Percentiles rank a stretch among this genome's conserved stretches.
These are phyloP conservation scores for Lepidotrigona ventralis DNA, from an alignment of 1,140 invertebrate genomes.

Conservation along the genomic window DNA sequence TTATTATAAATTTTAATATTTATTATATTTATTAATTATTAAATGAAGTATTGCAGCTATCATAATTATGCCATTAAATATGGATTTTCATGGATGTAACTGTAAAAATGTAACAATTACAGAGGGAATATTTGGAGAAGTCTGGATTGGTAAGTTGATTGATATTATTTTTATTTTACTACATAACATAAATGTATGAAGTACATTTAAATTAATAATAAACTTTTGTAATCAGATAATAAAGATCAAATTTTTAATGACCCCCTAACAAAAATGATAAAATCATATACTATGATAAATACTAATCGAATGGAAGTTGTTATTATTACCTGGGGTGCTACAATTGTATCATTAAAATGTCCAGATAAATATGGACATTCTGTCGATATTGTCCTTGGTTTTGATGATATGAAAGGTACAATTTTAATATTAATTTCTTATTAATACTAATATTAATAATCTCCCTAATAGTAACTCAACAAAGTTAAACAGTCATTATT, in stretches of 20 bases:
- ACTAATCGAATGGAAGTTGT: slow-evolving; percentile 80
- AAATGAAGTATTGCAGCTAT: background rate
- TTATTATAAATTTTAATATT: background rate
- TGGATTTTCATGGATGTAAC: slow-evolving; percentile 60
- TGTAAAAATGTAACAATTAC: slow-evolving; percentile 65
- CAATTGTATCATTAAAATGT: slow-evolving; percentile 83
- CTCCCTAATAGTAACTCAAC: background rate
- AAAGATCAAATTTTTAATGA: slow-evolving; percentile 18
- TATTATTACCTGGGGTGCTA: slow-evolving; percentile 85
- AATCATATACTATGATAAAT: slow-evolving; percentile 81
- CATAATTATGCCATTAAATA: slow-evolving; percentile 40
- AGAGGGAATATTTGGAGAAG: slow-evolving; percentile 70
- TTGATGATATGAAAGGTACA: slow-evolving; percentile 83
- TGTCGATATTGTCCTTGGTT: slow-evolving; percentile 86
- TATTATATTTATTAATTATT: background rate
- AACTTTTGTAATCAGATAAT: slow-evolving; percentile 16
- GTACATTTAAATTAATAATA: background rate
- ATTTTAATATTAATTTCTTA: background rate
- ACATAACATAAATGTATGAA: background rate
- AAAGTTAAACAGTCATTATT: background rate
- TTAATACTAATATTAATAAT: background rate
- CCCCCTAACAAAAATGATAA: slow-evolving; percentile 61
- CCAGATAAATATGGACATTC: slow-evolving; percentile 84
- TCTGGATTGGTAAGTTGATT: slow-evolving; percentile 54
- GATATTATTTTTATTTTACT: background rate